These are phyloP conservation scores for Operophtera brumata DNA, from an alignment of 2,888 invertebrate genomes.

Conservation along the genomic window DNA sequence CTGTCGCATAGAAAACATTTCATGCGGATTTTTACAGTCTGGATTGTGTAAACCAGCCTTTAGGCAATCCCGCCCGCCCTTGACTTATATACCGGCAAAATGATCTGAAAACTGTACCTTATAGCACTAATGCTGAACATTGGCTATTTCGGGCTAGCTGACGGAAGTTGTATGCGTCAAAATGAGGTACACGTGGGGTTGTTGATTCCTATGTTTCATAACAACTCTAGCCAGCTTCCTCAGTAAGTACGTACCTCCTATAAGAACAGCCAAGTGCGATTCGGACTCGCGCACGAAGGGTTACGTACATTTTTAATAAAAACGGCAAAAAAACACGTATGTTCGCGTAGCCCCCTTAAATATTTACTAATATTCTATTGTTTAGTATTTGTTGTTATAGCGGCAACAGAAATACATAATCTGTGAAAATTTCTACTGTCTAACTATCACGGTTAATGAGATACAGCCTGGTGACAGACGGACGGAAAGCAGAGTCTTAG, in stretches of 20 bases:
- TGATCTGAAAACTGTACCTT: constrained; percentile 35
- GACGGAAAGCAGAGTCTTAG: too few species aligned
- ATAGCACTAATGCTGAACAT: constrained; percentile 22
- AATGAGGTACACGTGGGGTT: constrained; percentile 9
- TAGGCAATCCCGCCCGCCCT: constrained; percentile 61
- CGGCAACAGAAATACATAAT: too few species aligned
- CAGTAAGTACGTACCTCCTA: neutral
- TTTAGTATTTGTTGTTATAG: too few species aligned
- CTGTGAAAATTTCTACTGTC: too few species aligned
- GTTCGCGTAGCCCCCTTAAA: too few species aligned
- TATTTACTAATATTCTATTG: too few species aligned
- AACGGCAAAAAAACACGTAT: too few species aligned
- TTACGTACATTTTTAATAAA: too few species aligned
- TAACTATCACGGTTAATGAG: too few species aligned
- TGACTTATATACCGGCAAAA: constrained; percentile 61
- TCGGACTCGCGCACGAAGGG: too few species aligned
- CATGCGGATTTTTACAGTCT: neutral
- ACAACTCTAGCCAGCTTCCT: constrained; percentile 1
- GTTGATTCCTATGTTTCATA: constrained; percentile 11
- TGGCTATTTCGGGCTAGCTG: constrained; percentile 27
- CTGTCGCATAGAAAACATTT: neutral
- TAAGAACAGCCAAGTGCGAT: too few species aligned
- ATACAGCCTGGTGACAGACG: too few species aligned
- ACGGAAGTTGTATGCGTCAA: constrained; percentile 37
- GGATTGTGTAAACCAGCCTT: constrained; percentile 5